Evolutionary conservation across 2,113 vertebrate species (phyloP).

Genomic region (Eupsittula cactorum): DNA sequence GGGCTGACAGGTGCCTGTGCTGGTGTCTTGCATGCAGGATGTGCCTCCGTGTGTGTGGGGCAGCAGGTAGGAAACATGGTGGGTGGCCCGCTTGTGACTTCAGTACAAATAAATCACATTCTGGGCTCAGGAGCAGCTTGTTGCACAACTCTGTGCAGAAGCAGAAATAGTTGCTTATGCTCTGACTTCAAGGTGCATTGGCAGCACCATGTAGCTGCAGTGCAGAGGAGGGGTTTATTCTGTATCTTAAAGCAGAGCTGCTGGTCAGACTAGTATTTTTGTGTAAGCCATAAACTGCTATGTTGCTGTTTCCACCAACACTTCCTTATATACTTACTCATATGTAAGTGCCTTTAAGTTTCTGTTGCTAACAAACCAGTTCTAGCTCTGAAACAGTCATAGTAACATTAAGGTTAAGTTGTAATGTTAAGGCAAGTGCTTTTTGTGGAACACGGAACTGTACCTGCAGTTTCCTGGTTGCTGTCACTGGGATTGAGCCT

Average conservation of each 20-base stretch:
- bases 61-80: constrained; percentile 68
- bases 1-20: constrained; percentile 71
- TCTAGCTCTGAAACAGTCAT: neutral
- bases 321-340: neutral
- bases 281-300: neutral
- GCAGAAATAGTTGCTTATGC: neutral
- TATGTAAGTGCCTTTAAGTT: neutral
- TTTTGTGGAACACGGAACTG: neutral
- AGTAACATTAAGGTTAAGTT: neutral
- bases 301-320: neutral
- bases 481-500: neutral
- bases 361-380: neutral
- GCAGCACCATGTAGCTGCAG: neutral
- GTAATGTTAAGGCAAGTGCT: neutral
- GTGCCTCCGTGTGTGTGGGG: neutral
- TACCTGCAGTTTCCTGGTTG: neutral
- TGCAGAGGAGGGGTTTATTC: neutral
- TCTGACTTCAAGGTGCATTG: neutral
- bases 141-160: neutral
- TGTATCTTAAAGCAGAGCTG: neutral
- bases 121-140: neutral
- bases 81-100: constrained; percentile 82
- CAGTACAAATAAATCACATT: constrained; percentile 69
- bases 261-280: neutral
- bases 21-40: neutral